These are phyloP conservation scores for Trichonephila clavata DNA, from an alignment of 1,140 invertebrate genomes.

Conservation along the genomic window DNA sequence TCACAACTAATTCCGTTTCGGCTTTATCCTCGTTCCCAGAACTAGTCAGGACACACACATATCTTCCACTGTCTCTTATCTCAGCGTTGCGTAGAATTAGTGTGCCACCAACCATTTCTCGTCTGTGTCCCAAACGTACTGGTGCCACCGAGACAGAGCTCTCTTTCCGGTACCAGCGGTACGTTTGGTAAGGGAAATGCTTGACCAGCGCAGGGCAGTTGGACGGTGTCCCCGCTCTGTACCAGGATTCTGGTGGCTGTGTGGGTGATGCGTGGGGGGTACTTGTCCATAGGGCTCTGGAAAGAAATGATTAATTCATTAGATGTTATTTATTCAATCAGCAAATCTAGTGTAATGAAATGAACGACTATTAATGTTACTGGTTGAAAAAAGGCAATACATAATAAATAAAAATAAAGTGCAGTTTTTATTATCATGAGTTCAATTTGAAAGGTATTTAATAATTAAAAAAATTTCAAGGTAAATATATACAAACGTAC, in stretches of 20 bases:
- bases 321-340: too few relatives aligned
- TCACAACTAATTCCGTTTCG: slow-evolving; percentile 94
- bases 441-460: too few relatives aligned
- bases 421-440: too few relatives aligned
- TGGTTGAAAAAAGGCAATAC: too few relatives aligned
- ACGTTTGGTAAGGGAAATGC: slow-evolving; percentile 86
- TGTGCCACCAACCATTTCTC: slow-evolving; percentile 77
- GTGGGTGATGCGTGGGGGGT: slow-evolving; percentile 78
- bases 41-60: slow-evolving; percentile 96
- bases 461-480: too few relatives aligned
- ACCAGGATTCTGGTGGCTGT: slow-evolving; percentile 78
- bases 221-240: slow-evolving; percentile 79
- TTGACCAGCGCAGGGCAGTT: slow-evolving; percentile 91
- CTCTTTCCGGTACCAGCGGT: slow-evolving; percentile 83
- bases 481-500: too few relatives aligned
- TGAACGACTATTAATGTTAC: too few relatives aligned
- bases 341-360: too few relatives aligned
- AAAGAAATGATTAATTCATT: background rate
- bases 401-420: too few relatives aligned
- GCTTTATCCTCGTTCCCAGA: slow-evolving; percentile 95
- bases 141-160: background rate
- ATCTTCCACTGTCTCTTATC: slow-evolving; percentile 92
- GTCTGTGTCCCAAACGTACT: slow-evolving; percentile 41
- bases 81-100: slow-evolving; percentile 82
- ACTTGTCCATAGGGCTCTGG: slow-evolving; percentile 77